A percentile compares a stretch with the other conserved stretches of the same genome.
Conservation (phyloP, 2,888 invertebrate species). For the Troilus luridus region DNA sequence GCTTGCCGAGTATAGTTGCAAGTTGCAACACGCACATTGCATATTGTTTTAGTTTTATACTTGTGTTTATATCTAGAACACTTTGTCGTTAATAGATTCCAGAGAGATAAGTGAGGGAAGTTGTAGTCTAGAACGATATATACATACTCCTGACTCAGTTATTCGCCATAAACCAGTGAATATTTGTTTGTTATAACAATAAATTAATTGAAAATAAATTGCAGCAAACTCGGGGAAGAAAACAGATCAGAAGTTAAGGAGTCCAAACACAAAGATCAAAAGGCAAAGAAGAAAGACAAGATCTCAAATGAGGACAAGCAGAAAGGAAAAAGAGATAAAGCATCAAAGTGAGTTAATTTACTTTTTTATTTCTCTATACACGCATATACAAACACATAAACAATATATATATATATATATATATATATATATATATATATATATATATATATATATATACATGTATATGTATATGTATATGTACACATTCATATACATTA, state of each 20-base stretch:
- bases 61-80: background rate
- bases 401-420: too few relatives aligned
- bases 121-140: too few relatives aligned
- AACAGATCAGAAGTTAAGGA: background rate
- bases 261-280: background rate
- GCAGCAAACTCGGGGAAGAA: background rate
- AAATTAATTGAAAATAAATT: background rate
- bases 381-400: too few relatives aligned
- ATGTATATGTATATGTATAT: too few relatives aligned
- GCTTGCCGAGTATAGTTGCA: too few relatives aligned
- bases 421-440: too few relatives aligned
- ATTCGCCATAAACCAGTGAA: background rate
- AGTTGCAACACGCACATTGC: too few relatives aligned
- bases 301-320: background rate
- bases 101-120: background rate
- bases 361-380: too few relatives aligned
- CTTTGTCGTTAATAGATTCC: background rate
- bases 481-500: too few relatives aligned
- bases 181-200: background rate
- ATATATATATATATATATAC: too few relatives aligned
- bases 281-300: background rate
- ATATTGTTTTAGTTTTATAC: too few relatives aligned
- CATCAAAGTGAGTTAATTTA: background rate
- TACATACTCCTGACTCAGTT: background rate
- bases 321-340: background rate